Conservation (phyloP, 2,113 vertebrate species). For the Tyrannus savana region DNA sequence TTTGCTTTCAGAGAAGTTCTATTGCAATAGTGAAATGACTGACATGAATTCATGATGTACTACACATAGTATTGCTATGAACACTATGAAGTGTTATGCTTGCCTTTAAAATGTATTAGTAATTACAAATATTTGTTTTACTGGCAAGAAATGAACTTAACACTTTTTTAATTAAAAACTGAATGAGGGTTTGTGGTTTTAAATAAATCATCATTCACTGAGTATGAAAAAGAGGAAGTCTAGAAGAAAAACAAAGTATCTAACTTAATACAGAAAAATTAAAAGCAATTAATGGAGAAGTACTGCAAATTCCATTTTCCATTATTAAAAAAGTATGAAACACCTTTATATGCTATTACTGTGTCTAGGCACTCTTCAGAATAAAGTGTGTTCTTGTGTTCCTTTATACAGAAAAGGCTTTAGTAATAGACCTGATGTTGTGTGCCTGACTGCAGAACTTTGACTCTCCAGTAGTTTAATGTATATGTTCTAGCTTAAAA, state of each 20-base stretch:
- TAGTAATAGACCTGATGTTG: not conserved
- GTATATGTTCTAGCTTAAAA: not conserved
- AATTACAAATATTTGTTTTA: conserved; percentile 64
- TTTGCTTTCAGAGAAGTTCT: conserved; percentile 24
- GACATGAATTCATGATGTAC: not conserved
- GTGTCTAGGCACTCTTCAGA: not conserved
- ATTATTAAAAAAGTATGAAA: not conserved
- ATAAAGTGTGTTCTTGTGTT: not conserved
- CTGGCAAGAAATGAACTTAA: conserved; percentile 32
- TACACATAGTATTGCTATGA: not conserved
- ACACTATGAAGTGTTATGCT: not conserved
- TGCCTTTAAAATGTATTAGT: conserved; percentile 42
- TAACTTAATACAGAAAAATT: conserved; percentile 22
- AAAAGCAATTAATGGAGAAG: conserved; percentile 28
- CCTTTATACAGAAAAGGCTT: not conserved
- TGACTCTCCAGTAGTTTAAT: not conserved
- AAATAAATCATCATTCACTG: conserved; percentile 31
- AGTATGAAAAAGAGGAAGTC: not conserved
- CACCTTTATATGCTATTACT: not conserved
- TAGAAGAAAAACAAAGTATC: not conserved
- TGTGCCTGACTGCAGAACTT: not conserved
- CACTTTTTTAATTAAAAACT: conserved; percentile 57
- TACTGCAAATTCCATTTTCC: not conserved
- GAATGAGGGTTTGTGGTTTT: conserved; percentile 13
- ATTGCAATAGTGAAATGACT: not conserved